Conservation (phyloP, 2,888 invertebrate species). For the Crepidodera aurea region DNA sequence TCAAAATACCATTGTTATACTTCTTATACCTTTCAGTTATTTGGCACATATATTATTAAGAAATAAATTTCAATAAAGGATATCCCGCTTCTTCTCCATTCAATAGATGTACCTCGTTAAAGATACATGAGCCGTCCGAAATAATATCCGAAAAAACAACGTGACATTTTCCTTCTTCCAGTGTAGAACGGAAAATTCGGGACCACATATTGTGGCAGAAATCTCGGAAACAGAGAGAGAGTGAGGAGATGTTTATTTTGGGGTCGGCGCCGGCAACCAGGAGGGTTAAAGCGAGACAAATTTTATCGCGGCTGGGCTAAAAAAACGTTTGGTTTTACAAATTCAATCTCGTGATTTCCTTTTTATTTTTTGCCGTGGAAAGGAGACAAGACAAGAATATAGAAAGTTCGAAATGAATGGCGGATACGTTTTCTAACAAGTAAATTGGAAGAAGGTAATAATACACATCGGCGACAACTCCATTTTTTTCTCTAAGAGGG, state of each 20-base stretch:
- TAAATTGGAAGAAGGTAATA: slow-evolving; percentile 1
- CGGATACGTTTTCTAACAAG: slow-evolving; percentile 10
- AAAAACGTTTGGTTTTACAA: slow-evolving; percentile 27
- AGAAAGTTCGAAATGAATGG: slow-evolving; percentile 1
- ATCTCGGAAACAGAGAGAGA: background rate
- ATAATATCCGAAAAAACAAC: too few relatives aligned
- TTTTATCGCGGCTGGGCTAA: slow-evolving; percentile 14
- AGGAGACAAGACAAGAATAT: slow-evolving; percentile 7
- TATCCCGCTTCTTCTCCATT: too few relatives aligned
- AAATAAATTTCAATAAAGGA: too few relatives aligned
- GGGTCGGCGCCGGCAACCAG: slow-evolving; percentile 8
- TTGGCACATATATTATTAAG: too few relatives aligned
- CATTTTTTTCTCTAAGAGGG: background rate
- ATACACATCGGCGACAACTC: slow-evolving; percentile 8
- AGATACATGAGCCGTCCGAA: too few relatives aligned
- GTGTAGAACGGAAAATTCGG: background rate
- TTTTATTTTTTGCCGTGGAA: slow-evolving; percentile 7
- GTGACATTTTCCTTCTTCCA: background rate
- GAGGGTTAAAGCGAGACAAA: slow-evolving; percentile 14
- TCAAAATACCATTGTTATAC: too few relatives aligned
- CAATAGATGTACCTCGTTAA: too few relatives aligned
- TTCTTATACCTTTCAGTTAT: too few relatives aligned
- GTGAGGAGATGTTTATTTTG: slow-evolving; percentile 9
- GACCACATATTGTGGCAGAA: background rate
- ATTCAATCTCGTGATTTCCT: slow-evolving; percentile 26